A percentile compares a stretch with the other conserved stretches of the same genome.
phyloP scores from a whole-genome alignment of 2,113 vertebrate genomes.

The Perca flavescens region DNA sequence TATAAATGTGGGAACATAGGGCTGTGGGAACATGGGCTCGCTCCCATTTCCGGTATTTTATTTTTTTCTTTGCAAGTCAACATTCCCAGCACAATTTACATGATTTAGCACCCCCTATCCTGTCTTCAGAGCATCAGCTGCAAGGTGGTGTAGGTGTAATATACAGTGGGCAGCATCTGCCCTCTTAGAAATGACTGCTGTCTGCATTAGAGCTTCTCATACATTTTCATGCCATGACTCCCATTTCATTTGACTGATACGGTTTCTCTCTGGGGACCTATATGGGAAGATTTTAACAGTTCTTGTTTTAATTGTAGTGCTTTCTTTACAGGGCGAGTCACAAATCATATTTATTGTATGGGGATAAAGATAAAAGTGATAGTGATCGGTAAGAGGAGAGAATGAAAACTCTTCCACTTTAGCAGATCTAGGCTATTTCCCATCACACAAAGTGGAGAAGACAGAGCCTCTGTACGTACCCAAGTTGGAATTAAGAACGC shows the following conservation, averaged over 20 bases:
- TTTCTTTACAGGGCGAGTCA: neutral
- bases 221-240: constrained; percentile 12
- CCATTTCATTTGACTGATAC: constrained; percentile 30
- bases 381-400: neutral
- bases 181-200: constrained; percentile 16
- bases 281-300: constrained; percentile 14
- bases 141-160: constrained; percentile 21
- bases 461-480: neutral
- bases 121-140: constrained; percentile 9
- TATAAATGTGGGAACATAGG: too few species aligned
- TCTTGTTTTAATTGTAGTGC: constrained; percentile 21
- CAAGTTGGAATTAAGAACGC: neutral
- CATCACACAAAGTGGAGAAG: neutral
- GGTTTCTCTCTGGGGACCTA: constrained; percentile 3
- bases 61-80: neutral
- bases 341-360: constrained; percentile 17
- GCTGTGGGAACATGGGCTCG: too few species aligned
- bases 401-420: neutral
- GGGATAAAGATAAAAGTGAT: constrained; percentile 16
- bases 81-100: constrained; percentile 11
- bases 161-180: constrained; percentile 18
- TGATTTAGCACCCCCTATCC: constrained; percentile 6
- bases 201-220: constrained; percentile 16
- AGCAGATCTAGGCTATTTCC: neutral
- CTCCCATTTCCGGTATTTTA: neutral